Conservation (phyloP, 2,113 vertebrate genomes). For the zebrafish (Danio rerio) region GRCz12tu NC_133195.1:30406001-30406500, state of each 20-base stretch:
- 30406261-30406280: neutral
- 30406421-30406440: too few relatives aligned
- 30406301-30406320: slow-evolving; percentile 84
- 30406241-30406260: neutral
- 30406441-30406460: too few relatives aligned
- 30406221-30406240: neutral
- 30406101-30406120: slow-evolving; percentile 7
- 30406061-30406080: slow-evolving; percentile 48
- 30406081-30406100: slow-evolving; percentile 42
- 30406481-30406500: too few relatives aligned
- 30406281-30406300: slow-evolving; percentile 77
- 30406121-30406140: slow-evolving; percentile 30
- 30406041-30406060: slow-evolving; percentile 35
- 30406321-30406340: slow-evolving; percentile 83
- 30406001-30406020: neutral
- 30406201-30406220: neutral
- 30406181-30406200: neutral
- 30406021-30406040: slow-evolving; percentile 1
- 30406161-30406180: neutral
- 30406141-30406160: slow-evolving; percentile 6
- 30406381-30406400: slow-evolving; percentile 85
- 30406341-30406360: slow-evolving; percentile 81
- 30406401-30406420: neutral
- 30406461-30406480: too few relatives aligned
- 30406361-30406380: slow-evolving; percentile 81